Percentiles rank a stretch among this genome's conserved stretches.
phyloP scores from a whole-genome alignment of 2,113 vertebrate genomes.

The Coptodon bakossiorum region DNA sequence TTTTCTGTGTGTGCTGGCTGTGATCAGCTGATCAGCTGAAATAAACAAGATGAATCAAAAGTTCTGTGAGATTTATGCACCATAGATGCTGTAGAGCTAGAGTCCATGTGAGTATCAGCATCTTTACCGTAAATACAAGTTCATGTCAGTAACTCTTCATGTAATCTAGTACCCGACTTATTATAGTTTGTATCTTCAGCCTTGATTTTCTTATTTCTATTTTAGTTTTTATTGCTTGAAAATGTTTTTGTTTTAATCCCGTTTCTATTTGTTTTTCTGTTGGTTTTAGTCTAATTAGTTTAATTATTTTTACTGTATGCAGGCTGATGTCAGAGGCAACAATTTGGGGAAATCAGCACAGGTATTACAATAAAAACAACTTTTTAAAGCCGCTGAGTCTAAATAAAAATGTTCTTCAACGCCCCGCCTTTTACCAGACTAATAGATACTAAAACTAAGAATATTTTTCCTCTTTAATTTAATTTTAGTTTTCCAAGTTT shows the following conservation, averaged over 20 bases:
- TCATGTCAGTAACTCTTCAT: neutral
- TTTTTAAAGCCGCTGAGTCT: neutral
- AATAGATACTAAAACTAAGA: neutral
- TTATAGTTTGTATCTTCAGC: neutral
- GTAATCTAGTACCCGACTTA: accelerated
- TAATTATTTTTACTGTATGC: neutral
- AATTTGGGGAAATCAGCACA: neutral
- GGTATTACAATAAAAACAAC: neutral
- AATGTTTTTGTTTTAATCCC: neutral
- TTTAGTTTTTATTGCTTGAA: neutral
- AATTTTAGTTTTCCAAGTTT: neutral
- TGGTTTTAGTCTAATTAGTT: accelerated
- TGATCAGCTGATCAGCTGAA: neutral
- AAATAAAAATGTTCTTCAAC: accelerated
- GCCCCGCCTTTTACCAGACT: accelerated
- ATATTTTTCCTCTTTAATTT: accelerated
- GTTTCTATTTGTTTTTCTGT: neutral
- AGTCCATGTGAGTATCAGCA: accelerated
- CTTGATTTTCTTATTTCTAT: neutral
- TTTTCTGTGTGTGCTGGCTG: neutral
- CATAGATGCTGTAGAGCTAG: neutral
- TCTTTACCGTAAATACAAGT: neutral
- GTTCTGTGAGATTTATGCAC: neutral
- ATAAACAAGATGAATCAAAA: neutral
- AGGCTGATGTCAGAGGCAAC: neutral